Percentiles rank a stretch among this genome's conserved stretches.
phyloP scores from a whole-genome alignment of 2,797 vertebrate species.

The Cossypha niveicapilla region DNA sequence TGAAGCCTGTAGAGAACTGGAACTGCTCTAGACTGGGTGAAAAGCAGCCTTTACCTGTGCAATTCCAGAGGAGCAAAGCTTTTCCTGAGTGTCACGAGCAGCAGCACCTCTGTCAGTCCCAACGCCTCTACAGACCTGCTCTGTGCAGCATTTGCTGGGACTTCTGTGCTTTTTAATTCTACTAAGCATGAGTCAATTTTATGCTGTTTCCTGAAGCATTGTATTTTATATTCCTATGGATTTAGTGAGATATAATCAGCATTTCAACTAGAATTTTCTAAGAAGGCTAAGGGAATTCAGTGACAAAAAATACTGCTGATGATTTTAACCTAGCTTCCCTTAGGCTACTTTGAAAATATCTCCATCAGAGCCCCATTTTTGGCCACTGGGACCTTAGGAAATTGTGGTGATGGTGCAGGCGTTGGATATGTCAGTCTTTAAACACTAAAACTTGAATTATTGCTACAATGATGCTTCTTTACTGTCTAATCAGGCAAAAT shows the following conservation, averaged over 20 bases:
- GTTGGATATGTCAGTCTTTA: background rate
- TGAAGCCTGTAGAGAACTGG: conserved; percentile 20
- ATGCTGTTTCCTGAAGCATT: background rate
- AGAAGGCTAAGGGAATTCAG: conserved; percentile 34
- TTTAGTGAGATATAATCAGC: background rate
- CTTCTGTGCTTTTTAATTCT: background rate
- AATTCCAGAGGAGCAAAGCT: conserved; percentile 10
- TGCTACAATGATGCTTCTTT: background rate
- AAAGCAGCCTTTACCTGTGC: background rate
- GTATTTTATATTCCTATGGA: conserved; percentile 11
- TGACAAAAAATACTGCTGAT: background rate
- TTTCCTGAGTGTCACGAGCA: background rate
- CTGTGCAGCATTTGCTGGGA: conserved; percentile 5
- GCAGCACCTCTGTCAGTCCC: background rate
- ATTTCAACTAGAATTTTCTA: conserved; percentile 38
- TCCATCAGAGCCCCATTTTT: background rate
- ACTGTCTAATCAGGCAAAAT: background rate
- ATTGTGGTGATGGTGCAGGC: background rate
- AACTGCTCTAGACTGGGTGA: conserved; percentile 8
- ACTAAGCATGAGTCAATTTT: conserved; percentile 27
- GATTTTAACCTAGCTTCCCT: background rate
- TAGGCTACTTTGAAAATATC: conserved; percentile 39
- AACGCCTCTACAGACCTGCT: background rate
- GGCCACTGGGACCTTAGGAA: background rate
- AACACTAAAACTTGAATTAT: background rate